Conservation (phyloP, 2,888 invertebrate species). For the Lordiphosa andalusiaca region DNA sequence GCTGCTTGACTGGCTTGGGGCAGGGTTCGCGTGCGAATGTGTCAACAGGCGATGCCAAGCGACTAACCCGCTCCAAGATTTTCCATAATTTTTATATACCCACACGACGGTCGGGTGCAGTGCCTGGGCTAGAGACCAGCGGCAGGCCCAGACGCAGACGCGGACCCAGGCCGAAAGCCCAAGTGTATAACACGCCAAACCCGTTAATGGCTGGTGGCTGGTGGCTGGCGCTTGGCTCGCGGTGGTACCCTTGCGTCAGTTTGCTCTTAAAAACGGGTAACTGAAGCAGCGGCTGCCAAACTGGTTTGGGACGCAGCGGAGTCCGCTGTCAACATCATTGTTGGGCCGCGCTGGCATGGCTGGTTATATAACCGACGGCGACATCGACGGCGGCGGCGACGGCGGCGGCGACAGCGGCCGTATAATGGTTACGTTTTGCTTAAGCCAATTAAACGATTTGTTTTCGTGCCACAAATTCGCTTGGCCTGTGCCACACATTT, state of each 20-base stretch:
- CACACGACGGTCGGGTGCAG: conserved; percentile 8
- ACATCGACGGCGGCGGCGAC: conserved; percentile 8
- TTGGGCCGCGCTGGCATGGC: conserved; percentile 41
- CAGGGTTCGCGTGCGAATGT: conserved; percentile 62
- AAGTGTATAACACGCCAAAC: conserved; percentile 59
- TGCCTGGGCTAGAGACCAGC: conserved; percentile 22
- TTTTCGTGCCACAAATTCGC: conserved; percentile 67
- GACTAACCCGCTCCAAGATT: conserved; percentile 58
- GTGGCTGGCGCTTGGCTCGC: conserved; percentile 31
- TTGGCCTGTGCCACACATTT: conserved; percentile 46
- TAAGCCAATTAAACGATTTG: conserved; percentile 74
- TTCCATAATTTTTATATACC: conserved; percentile 60
- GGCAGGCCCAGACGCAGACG: not conserved
- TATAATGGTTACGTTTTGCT: conserved; percentile 71
- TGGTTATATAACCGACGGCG: conserved; percentile 59
- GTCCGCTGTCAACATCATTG: conserved; percentile 56
- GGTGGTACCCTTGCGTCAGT: conserved; percentile 70
- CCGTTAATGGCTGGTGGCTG: conserved; percentile 49
- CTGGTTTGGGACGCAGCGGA: conserved; percentile 46
- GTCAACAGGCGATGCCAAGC: conserved; percentile 44
- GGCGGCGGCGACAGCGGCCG: conserved; percentile 26
- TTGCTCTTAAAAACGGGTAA: conserved; percentile 65
- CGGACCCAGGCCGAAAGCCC: conserved; percentile 1
- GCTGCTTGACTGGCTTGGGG: conserved; percentile 50
- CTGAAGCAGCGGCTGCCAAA: conserved; percentile 51